Evolutionary conservation across 2,113 vertebrate species (phyloP).

Genomic region (Zosterops lateralis): DNA sequence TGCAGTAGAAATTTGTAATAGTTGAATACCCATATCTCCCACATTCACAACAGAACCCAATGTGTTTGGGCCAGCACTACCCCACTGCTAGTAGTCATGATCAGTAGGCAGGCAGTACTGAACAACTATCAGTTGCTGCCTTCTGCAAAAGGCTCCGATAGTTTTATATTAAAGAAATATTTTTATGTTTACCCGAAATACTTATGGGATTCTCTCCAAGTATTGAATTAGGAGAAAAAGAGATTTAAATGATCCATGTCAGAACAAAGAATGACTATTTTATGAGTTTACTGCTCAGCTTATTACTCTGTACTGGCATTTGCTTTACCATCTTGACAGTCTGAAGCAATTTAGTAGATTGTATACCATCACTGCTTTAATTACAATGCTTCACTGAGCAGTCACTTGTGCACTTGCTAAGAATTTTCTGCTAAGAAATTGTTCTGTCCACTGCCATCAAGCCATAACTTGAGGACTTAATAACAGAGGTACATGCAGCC

Average conservation of each 20-base stretch:
- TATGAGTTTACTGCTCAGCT: slow-evolving; percentile 3
- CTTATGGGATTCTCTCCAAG: neutral
- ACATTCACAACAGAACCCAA: neutral
- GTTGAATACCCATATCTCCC: neutral
- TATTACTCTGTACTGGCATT: neutral
- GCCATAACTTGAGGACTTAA: slow-evolving; percentile 39
- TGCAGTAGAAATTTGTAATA: neutral
- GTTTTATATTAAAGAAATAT: neutral
- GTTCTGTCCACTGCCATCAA: slow-evolving; percentile 41
- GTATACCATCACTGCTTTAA: slow-evolving; percentile 37
- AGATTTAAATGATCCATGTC: slow-evolving; percentile 15
- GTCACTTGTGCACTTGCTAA: slow-evolving; percentile 6
- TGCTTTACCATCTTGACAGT: slow-evolving; percentile 9
- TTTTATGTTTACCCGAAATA: neutral
- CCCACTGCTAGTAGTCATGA: neutral
- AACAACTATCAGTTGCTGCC: neutral
- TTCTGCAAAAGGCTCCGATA: neutral
- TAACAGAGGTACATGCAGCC: slow-evolving; percentile 15
- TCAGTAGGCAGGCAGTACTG: neutral
- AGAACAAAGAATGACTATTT: slow-evolving; percentile 24
- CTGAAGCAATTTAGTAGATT: slow-evolving; percentile 12
- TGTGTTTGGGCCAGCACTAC: neutral
- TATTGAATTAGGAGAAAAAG: neutral
- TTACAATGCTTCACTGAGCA: slow-evolving; percentile 35
- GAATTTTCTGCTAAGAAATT: slow-evolving; percentile 46